phyloP scores from a whole-genome alignment of 2,888 invertebrate genomes.

The Erebia epiphron region DNA sequence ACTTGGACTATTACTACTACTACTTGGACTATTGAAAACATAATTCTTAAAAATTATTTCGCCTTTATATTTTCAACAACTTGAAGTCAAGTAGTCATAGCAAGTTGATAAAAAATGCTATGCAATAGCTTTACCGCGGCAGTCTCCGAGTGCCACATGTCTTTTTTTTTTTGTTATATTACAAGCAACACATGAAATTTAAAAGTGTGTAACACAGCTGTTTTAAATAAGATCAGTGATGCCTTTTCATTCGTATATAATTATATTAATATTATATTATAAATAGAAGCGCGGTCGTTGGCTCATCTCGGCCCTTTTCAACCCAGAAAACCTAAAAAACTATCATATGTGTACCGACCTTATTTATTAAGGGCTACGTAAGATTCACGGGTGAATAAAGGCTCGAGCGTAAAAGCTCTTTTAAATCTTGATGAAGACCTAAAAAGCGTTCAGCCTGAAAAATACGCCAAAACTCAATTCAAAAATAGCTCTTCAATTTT shows the following conservation, averaged over 20 bases:
- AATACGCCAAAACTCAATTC: background rate
- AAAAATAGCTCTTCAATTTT: background rate
- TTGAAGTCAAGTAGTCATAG: no score
- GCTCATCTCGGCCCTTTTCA: slow-evolving; percentile 30
- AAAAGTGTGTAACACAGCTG: background rate
- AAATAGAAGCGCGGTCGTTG: slow-evolving; percentile 15
- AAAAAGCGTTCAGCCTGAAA: slow-evolving; percentile 17
- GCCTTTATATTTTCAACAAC: no score
- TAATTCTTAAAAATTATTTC: no score
- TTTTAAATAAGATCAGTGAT: background rate
- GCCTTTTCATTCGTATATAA: slow-evolving; percentile 17
- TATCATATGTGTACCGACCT: slow-evolving; percentile 25
- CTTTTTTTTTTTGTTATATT: no score
- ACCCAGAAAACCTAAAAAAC: slow-evolving; percentile 23
- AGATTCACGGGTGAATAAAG: slow-evolving; percentile 26
- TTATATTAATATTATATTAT: no score
- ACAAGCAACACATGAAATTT: no score
- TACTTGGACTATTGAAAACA: no score
- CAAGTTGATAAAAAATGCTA: no score
- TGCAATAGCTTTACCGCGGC: no score
- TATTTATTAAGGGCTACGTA: slow-evolving; percentile 26
- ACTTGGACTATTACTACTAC: no score
- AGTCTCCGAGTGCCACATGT: no score
- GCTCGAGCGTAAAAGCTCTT: slow-evolving; percentile 12
- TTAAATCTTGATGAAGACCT: slow-evolving; percentile 27